These are phyloP conservation scores for Phaethornis superciliosus DNA, from an alignment of 2,113 vertebrate species.

Conservation along the genomic window DNA sequence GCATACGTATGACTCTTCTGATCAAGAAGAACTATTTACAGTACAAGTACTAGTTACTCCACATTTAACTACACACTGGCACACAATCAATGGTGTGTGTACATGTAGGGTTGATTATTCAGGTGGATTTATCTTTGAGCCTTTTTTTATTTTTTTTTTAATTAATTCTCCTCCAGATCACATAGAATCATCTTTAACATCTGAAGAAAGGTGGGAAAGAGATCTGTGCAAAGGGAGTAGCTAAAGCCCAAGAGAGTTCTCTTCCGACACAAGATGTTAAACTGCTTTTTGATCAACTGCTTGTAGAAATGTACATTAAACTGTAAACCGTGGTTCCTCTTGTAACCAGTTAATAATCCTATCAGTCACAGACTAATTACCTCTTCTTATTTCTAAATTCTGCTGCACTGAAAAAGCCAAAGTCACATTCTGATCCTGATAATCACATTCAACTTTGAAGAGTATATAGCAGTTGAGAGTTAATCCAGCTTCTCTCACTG, in stretches of 20 bases:
- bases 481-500: conserved; percentile 44
- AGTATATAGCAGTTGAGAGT: not conserved
- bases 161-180: not conserved
- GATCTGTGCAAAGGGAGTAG: not conserved
- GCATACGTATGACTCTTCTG: not conserved
- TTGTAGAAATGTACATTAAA: conserved; percentile 34
- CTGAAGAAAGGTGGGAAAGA: not conserved
- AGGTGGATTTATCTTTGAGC: not conserved
- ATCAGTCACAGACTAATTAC: conserved; percentile 58
- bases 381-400: conserved; percentile 23
- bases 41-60: not conserved
- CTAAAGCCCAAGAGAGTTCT: not conserved
- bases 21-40: not conserved
- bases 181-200: not conserved
- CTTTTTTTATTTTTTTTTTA: not conserved
- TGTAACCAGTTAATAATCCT: conserved; percentile 61
- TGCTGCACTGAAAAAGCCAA: conserved; percentile 23
- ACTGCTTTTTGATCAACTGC: conserved; percentile 60
- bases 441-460: conserved; percentile 66
- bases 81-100: not conserved
- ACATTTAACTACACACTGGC: not conserved
- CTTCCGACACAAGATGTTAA: conserved; percentile 29
- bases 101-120: not conserved
- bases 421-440: conserved; percentile 35
- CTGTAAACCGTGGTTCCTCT: conserved; percentile 21